Evolutionary conservation across 2,888 invertebrate genomes (phyloP).

Genomic region (Operophtera brumata): DNA sequence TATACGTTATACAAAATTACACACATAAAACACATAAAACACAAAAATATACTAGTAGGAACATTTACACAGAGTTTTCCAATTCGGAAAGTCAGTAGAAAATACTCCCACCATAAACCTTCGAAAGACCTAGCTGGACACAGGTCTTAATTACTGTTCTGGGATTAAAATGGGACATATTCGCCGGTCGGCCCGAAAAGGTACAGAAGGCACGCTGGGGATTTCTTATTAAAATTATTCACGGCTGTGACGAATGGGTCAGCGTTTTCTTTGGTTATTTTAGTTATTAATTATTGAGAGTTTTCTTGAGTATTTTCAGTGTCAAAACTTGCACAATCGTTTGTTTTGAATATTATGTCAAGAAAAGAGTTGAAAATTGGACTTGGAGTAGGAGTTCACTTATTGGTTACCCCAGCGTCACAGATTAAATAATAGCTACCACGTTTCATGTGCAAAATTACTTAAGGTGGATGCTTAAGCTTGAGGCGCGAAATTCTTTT

Average conservation of each 20-base stretch:
- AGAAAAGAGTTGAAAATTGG: too few species aligned
- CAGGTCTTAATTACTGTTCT: conserved; percentile 30
- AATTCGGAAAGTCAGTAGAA: not conserved
- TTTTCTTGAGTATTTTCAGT: not conserved
- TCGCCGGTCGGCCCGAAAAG: conserved; percentile 38
- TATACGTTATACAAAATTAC: too few species aligned
- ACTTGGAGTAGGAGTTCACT: too few species aligned
- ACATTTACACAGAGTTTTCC: not conserved
- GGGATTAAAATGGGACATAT: conserved; percentile 49
- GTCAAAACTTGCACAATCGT: too few species aligned
- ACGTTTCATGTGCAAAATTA: too few species aligned
- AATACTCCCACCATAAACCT: conserved; percentile 30
- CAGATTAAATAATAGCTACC: too few species aligned
- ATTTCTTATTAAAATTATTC: conserved; percentile 58
- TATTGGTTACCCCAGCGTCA: too few species aligned
- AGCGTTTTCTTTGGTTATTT: conserved; percentile 17
- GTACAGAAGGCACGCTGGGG: conserved; percentile 43
- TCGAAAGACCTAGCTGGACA: conserved; percentile 38
- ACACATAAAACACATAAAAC: too few species aligned
- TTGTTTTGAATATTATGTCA: too few species aligned
- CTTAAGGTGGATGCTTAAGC: too few species aligned
- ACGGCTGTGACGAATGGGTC: conserved; percentile 42
- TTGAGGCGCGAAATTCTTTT: too few species aligned
- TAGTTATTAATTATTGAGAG: conserved; percentile 10
- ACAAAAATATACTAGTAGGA: too few species aligned